Base-by-base conservation (phyloP, 1,140 invertebrate species). In the Pogonognathellus flavescens region DNA sequence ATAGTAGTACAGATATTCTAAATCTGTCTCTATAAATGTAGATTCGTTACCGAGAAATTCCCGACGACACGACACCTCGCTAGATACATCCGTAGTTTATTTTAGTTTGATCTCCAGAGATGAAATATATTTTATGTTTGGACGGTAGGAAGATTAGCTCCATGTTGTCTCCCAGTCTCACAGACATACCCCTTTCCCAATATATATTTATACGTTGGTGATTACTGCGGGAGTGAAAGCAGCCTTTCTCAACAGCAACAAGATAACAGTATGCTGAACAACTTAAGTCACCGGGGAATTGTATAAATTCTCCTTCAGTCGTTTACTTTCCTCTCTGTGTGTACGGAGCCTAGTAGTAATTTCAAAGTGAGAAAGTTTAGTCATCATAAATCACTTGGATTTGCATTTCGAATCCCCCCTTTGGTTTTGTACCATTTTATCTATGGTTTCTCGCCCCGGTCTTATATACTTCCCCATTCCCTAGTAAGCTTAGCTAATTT, bases 311-410 rank as follows among this genome's bases (percentile, higher is more conserved):
- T 41, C 31, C 31, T 41, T 41, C 31, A 41, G 31, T 41, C 1
- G 31, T 41, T 41, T 41, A 41, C 31, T 41, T 6, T 41, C 31
- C 31, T n/a, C 59, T 20, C 18, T 1, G 1, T 41, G 70, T 62
- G n/a, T 62, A 62, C 6, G 31, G 6, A n/a, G 22, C 49, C 10
- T 66, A 31, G 25, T 66, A 25, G 70, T 76, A 76, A 76, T 76
- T 66, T 41, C 70, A 76, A 76, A 76, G 70, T 76, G 70, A 76
- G 70, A 76, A 76, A 76, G 70, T 76, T 76, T 76, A 76, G 49
- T 76, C 70, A 31, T 76, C 70, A 76, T 76, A 76, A 76, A 76
- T 76, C 70, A 76, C 70, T 76, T 31, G 70, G 70, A 76, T 76
- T 76, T 76, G 70, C 70, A 76, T 76, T n/a, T 76, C 16, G 70